Evolutionary conservation across 2,888 invertebrate genomes (phyloP), one percentile per base, ranked within the genome.

Genomic region (Drosophila limbata): DNA sequence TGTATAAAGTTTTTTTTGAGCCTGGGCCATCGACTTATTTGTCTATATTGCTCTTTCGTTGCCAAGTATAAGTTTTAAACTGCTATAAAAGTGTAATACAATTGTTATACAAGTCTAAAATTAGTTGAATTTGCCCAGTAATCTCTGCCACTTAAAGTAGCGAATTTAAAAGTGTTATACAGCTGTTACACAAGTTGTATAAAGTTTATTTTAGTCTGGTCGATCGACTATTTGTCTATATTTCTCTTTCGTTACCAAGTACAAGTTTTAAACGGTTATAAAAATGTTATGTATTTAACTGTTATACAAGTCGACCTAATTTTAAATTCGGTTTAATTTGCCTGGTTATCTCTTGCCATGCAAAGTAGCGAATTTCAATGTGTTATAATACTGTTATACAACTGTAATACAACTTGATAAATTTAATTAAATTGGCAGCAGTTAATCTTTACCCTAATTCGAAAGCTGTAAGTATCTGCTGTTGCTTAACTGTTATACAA

Each of bases 11-110:
- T 35, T 13, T 13, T 4, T 35, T 35, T 35, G 35, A 35, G 35
- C 13, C 1, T 13, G 11, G 13, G 4, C 4, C 13, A 13, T 13
- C 13, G 35, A 5, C 11, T 13, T 4, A 35, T 35, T 11, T 35
- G 13, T 35, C 28, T 28, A 28, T 28, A 2, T 28, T 28, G 8
- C 8, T 28, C 28, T 28, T 28, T 9, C 9, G 28, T 11, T 42
- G 1, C 5, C 10, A 11, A 42, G 5, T 10, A 17, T 10, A 17
- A 17, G 17, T 35, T 13, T 47, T 17, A 31, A 2, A 5, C 19
- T 51, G 35, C 35, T 17, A 28, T 50, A 21, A n/a, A 37, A n/a
- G 5, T 51, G 52, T 40, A 28, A 52, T 40, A 40, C 39, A 11
- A 0, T 25, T 25, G 37, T 52, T 25, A 37, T 8, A 9, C 3